Conservation (phyloP, 1,140 invertebrate species). For the Oscheius sp. region DNA sequence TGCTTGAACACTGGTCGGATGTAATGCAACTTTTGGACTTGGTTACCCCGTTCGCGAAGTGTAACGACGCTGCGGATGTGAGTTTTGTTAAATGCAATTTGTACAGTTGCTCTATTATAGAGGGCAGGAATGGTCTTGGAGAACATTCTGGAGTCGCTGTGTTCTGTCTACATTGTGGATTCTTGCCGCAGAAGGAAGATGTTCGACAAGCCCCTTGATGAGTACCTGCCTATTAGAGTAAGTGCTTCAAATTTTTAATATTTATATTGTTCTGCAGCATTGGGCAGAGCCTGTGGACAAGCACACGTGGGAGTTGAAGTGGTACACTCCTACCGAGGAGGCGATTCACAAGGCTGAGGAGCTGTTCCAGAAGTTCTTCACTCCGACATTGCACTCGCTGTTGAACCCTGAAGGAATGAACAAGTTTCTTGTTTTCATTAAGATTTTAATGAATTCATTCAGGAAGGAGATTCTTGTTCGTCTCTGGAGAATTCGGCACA, state of each 20-base stretch:
- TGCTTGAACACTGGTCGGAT: slow-evolving; percentile 25
- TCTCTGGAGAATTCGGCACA: slow-evolving; percentile 37
- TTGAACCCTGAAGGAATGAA: slow-evolving; percentile 63
- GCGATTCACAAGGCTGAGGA: slow-evolving; percentile 71
- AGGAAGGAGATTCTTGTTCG: slow-evolving; percentile 53
- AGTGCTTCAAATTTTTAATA: no score
- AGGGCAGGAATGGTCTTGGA: slow-evolving; percentile 59
- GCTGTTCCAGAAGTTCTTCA: slow-evolving; percentile 68
- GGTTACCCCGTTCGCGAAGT: slow-evolving; percentile 42
- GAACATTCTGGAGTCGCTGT: slow-evolving; percentile 63
- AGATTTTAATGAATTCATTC: neutral
- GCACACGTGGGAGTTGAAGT: slow-evolving; percentile 71
- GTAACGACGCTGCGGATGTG: slow-evolving; percentile 42
- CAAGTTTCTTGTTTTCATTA: neutral
- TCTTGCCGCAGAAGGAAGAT: slow-evolving; percentile 63
- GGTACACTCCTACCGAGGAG: slow-evolving; percentile 73
- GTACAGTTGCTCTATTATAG: neutral
- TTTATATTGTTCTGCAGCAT: no score
- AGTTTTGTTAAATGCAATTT: neutral
- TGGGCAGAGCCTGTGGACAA: slow-evolving; percentile 76
- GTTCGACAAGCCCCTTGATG: slow-evolving; percentile 67
- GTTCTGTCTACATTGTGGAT: slow-evolving; percentile 62
- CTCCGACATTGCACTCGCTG: slow-evolving; percentile 66
- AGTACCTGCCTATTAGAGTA: slow-evolving; percentile 74
- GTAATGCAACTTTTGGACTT: slow-evolving; percentile 30